These are phyloP conservation scores for Bombus affinis DNA, from an alignment of 1,140 invertebrate genomes.

Conservation along the genomic window DNA sequence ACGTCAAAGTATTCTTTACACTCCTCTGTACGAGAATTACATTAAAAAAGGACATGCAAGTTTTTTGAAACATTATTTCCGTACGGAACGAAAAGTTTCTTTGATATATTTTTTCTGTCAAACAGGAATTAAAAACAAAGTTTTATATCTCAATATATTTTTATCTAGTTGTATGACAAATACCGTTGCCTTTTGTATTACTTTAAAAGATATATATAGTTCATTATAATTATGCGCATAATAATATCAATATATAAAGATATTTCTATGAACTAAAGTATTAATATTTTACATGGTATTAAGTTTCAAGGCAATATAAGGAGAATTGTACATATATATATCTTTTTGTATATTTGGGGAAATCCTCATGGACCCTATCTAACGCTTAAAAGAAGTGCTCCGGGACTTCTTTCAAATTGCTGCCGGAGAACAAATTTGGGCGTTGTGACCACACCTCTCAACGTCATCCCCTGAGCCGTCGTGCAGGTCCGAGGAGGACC, in stretches of 20 bases:
- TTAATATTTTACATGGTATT: background rate
- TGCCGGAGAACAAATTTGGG: too few species aligned
- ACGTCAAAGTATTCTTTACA: background rate
- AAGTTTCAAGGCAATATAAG: background rate
- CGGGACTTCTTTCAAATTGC: too few species aligned
- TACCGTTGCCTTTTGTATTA: background rate
- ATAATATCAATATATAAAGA: background rate
- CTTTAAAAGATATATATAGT: too few species aligned
- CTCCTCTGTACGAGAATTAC: background rate
- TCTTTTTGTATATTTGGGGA: too few species aligned
- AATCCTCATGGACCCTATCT: too few species aligned
- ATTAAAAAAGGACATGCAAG: conserved; percentile 2
- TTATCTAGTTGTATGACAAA: background rate
- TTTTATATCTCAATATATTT: background rate
- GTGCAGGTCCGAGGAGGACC: too few species aligned
- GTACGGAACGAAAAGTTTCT: background rate
- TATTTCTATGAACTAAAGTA: background rate
- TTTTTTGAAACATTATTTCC: conserved; percentile 1
- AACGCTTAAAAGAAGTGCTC: too few species aligned
- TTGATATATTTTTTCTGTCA: background rate
- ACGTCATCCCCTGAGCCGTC: too few species aligned
- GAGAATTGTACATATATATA: too few species aligned
- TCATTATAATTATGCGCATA: too few species aligned
- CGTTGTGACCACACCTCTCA: too few species aligned
- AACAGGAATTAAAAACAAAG: background rate